phyloP scores from a whole-genome alignment of 2,113 vertebrate species.

The Ceyx melanurus region DNA sequence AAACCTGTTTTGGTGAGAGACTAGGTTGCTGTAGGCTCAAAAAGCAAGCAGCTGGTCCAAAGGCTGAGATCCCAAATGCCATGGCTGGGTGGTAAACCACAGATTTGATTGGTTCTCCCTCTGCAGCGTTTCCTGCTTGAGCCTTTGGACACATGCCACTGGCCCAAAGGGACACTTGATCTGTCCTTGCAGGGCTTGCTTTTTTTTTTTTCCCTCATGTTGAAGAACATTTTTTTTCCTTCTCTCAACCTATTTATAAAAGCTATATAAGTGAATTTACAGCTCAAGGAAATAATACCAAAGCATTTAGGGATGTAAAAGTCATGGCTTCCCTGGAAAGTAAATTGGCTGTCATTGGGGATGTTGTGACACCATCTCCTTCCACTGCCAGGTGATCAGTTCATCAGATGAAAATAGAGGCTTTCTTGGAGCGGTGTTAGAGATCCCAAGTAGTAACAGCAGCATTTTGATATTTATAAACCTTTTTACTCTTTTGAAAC shows the following conservation, averaged over 20 bases:
- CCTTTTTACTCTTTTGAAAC: not conserved
- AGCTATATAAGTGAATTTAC: not conserved
- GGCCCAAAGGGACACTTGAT: not conserved
- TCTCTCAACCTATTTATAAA: not conserved
- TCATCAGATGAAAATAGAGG: not conserved
- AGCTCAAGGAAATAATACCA: not conserved
- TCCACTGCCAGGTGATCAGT: accelerated
- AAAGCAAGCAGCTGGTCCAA: not conserved
- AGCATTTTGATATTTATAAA: not conserved
- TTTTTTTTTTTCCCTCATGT: not conserved
- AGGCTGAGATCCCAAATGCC: not conserved
- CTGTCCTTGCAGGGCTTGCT: not conserved
- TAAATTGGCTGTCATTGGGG: not conserved
- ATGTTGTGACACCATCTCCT: not conserved
- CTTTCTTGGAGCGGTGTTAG: not conserved
- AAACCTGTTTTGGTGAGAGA: not conserved
- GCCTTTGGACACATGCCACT: not conserved
- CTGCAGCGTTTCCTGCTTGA: not conserved
- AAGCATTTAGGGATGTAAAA: not conserved
- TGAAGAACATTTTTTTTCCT: not conserved
- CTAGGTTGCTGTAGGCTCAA: not conserved
- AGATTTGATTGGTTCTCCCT: not conserved
- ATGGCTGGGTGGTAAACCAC: not conserved
- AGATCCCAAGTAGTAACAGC: not conserved
- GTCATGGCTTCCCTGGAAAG: not conserved